Evolutionary conservation across 2,888 invertebrate species (phyloP).

Genomic region (Autographa gamma): DNA sequence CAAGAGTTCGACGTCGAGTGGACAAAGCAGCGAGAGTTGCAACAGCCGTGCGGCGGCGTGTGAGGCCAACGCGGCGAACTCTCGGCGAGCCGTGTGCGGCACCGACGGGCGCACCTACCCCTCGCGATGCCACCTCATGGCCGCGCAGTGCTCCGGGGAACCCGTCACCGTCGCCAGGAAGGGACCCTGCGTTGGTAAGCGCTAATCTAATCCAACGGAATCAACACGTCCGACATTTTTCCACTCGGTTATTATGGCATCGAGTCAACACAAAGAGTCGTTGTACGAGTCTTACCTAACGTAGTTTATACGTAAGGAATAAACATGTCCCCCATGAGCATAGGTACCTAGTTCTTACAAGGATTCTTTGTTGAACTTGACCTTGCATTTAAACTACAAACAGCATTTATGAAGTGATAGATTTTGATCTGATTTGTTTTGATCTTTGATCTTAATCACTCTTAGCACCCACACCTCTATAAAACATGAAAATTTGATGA

Average conservation of each 20-base stretch:
- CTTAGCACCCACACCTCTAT: no score
- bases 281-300: slow-evolving; percentile 25
- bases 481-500: no score
- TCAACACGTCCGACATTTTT: not conserved
- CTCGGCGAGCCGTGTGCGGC: slow-evolving; percentile 91
- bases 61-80: slow-evolving; percentile 70
- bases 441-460: no score
- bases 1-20: slow-evolving; percentile 35
- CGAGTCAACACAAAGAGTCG: slow-evolving; percentile 26
- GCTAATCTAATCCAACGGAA: not conserved
- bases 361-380: slow-evolving; percentile 55
- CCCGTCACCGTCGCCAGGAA: slow-evolving; percentile 92
- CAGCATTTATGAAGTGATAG: slow-evolving; percentile 53
- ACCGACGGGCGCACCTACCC: slow-evolving; percentile 95
- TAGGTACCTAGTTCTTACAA: slow-evolving; percentile 33
- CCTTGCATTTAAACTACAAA: slow-evolving; percentile 54
- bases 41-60: slow-evolving; percentile 79
- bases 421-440: slow-evolving; percentile 35
- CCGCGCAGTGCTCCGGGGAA: slow-evolving; percentile 93
- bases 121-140: slow-evolving; percentile 93
- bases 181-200: slow-evolving; percentile 92
- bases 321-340: slow-evolving; percentile 39
- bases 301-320: slow-evolving; percentile 21
- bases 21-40: slow-evolving; percentile 62
- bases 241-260: slow-evolving; percentile 1